A percentile compares a stretch with the other conserved stretches of the same genome.
Conservation (phyloP, 1,140 invertebrate species). For the Andricus grossulariae region DNA sequence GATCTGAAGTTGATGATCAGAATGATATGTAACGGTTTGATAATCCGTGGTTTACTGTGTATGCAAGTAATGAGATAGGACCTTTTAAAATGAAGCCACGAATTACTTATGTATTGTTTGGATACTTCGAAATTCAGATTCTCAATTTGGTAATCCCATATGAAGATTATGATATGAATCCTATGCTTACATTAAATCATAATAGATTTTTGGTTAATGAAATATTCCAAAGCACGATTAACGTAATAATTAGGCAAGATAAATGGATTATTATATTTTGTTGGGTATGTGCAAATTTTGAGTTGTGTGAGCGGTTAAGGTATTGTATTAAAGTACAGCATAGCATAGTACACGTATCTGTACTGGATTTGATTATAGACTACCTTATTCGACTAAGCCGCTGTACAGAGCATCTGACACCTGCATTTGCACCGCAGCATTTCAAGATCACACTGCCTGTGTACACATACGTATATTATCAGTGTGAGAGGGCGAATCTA, state of each 20-base stretch:
- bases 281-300: neutral
- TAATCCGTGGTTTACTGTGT: too few species aligned
- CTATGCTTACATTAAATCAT: too few species aligned
- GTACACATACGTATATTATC: conserved; percentile 22
- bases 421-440: conserved; percentile 27
- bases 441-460: conserved; percentile 26
- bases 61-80: too few species aligned
- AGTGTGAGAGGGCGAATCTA: conserved; percentile 17
- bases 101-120: too few species aligned
- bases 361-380: conserved; percentile 28
- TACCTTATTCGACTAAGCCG: conserved; percentile 26
- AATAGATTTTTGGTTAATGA: neutral
- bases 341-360: neutral
- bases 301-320: neutral
- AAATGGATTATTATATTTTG: conserved; percentile 2
- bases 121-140: too few species aligned
- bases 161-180: too few species aligned
- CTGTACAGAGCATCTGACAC: conserved; percentile 23
- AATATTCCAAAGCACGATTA: neutral
- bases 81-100: too few species aligned
- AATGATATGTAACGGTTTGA: too few species aligned
- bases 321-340: conserved; percentile 1
- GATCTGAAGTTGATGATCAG: too few species aligned
- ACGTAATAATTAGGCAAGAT: conserved; percentile 7
- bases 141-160: too few species aligned